These are phyloP conservation scores for Eubasilissa regina DNA, from an alignment of 1,140 invertebrate species.

Conservation along the genomic window DNA sequence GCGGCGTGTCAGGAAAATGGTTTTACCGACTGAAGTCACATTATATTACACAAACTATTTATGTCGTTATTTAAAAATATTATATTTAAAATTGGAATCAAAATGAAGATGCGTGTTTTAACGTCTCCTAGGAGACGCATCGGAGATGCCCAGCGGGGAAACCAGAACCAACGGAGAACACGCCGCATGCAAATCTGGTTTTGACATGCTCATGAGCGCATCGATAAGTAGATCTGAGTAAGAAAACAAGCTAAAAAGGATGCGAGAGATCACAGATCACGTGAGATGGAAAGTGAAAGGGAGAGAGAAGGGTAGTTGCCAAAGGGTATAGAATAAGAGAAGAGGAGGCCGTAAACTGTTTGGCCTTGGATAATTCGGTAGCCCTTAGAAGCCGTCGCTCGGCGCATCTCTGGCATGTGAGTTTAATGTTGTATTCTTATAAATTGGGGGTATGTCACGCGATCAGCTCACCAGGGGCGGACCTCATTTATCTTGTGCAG, in stretches of 20 bases:
- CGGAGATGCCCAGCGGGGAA: no score
- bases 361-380: conserved; percentile 51
- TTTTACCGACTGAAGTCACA: no score
- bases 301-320: conserved; percentile 16
- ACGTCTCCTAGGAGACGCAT: no score
- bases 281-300: conserved; percentile 10
- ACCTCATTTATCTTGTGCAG: no score
- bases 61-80: no score
- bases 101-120: no score
- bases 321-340: conserved; percentile 31
- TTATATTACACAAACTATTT: no score
- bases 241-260: background rate
- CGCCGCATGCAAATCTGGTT: background rate
- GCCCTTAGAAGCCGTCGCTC: conserved; percentile 39
- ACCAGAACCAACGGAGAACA: no score
- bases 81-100: no score
- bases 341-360: conserved; percentile 50
- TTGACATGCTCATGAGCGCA: background rate
- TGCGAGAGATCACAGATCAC: background rate
- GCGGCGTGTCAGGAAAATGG: no score
- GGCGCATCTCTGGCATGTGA: conserved; percentile 32
- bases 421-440: conserved; percentile 33
- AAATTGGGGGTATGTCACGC: conserved; percentile 51
- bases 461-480: no score
- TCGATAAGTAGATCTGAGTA: background rate